Conservation (phyloP, 2,888 invertebrate genomes). For the Xanthia togata region DNA sequence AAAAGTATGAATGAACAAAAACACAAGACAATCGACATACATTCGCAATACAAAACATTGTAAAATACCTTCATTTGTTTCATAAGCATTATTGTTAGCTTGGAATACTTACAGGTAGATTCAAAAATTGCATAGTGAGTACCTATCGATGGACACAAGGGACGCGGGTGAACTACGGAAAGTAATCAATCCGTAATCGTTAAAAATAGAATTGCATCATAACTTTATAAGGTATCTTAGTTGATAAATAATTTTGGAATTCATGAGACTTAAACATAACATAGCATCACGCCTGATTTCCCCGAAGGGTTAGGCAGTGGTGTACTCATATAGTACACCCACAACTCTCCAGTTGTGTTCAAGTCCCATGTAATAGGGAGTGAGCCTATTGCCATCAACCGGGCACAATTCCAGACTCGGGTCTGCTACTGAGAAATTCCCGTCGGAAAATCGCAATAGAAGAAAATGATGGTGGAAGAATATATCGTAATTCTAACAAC, state of each 20-base stretch:
- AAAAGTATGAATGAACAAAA: conserved; percentile 19
- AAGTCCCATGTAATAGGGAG: no score
- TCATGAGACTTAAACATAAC: not conserved
- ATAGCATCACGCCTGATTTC: not conserved
- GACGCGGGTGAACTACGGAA: not conserved
- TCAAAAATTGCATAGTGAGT: not conserved
- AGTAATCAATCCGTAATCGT: not conserved
- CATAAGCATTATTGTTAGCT: conserved; percentile 23
- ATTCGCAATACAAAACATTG: conserved; percentile 33
- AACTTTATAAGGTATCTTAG: not conserved
- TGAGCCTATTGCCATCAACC: no score
- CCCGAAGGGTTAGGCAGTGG: no score
- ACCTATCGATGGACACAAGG: not conserved
- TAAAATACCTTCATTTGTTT: conserved; percentile 25
- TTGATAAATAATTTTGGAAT: not conserved
- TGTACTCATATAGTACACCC: no score
- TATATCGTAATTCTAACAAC: not conserved
- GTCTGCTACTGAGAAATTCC: no score
- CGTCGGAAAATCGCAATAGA: no score
- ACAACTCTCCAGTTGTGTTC: not conserved
- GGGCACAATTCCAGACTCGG: no score
- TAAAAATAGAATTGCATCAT: not conserved
- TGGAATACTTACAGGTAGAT: conserved; percentile 36
- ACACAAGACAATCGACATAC: conserved; percentile 45
- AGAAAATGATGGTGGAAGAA: not conserved